Conservation (phyloP, 2,113 vertebrate species). For the Halcyon malimbica region DNA sequence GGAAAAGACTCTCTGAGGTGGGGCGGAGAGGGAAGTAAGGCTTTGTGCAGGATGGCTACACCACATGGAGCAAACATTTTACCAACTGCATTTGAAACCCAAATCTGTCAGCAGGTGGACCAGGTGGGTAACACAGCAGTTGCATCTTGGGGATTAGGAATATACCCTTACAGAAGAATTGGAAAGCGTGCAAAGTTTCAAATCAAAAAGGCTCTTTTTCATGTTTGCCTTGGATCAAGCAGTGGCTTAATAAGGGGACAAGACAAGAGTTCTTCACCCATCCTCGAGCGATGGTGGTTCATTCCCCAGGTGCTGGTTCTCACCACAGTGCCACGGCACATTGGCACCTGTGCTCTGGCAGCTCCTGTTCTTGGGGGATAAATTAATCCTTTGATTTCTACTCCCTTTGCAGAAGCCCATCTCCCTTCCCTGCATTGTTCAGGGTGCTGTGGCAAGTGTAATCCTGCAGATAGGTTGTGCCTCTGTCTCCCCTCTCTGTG, state of each 20-base stretch:
- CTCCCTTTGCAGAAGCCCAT: neutral
- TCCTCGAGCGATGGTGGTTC: rapidly evolving
- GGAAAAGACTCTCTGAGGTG: neutral
- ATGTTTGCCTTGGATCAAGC: neutral
- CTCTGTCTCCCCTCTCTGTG: neutral
- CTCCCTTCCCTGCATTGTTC: neutral
- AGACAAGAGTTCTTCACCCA: neutral
- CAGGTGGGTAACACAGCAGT: neutral
- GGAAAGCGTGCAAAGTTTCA: neutral
- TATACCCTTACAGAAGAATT: neutral
- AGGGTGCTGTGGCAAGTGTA: neutral
- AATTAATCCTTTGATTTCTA: neutral
- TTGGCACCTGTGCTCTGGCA: neutral
- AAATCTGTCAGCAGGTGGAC: neutral
- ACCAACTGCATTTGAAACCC: neutral
- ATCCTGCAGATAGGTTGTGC: neutral
- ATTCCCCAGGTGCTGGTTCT: neutral
- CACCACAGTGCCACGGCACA: rapidly evolving
- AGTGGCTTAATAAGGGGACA: neutral
- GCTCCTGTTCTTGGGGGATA: neutral
- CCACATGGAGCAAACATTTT: neutral
- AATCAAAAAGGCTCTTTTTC: neutral
- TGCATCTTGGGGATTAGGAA: neutral
- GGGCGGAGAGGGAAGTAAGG: neutral
- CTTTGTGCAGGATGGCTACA: neutral